These are phyloP conservation scores for Slavum lentiscoides DNA, from an alignment of 2,888 invertebrate species.

Conservation along the genomic window DNA sequence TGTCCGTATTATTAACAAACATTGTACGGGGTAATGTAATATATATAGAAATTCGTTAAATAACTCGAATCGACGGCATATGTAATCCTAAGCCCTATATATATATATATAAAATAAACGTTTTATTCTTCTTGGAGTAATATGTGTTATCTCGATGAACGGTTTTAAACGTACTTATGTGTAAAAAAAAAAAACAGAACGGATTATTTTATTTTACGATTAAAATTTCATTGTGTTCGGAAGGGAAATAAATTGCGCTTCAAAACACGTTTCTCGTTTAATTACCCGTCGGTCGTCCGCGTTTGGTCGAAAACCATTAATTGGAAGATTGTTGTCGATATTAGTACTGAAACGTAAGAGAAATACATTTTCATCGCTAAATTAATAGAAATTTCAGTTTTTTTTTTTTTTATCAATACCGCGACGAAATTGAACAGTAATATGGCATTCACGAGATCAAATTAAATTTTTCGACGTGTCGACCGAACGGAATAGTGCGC, in stretches of 20 bases:
- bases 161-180: background rate
- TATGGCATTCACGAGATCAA: too few relatives aligned
- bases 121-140: slow-evolving; percentile 14
- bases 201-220: slow-evolving; percentile 14
- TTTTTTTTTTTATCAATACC: too few relatives aligned
- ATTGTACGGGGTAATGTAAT: background rate
- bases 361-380: background rate
- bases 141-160: slow-evolving; percentile 29
- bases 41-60: background rate
- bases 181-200: slow-evolving; percentile 25
- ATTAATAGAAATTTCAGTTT: background rate
- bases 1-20: background rate
- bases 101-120: too few relatives aligned
- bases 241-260: slow-evolving; percentile 28
- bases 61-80: background rate
- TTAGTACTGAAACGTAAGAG: background rate
- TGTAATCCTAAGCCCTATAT: background rate
- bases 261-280: slow-evolving; percentile 23
- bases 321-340: slow-evolving; percentile 8
- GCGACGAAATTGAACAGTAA: too few relatives aligned
- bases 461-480: too few relatives aligned
- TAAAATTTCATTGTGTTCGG: slow-evolving; percentile 37
- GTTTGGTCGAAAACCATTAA: slow-evolving; percentile 9
- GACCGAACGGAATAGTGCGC: too few relatives aligned
- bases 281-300: background rate